Base-by-base conservation (phyloP, 2,888 invertebrate species). In the Yponomeuta plumbellus region DNA sequence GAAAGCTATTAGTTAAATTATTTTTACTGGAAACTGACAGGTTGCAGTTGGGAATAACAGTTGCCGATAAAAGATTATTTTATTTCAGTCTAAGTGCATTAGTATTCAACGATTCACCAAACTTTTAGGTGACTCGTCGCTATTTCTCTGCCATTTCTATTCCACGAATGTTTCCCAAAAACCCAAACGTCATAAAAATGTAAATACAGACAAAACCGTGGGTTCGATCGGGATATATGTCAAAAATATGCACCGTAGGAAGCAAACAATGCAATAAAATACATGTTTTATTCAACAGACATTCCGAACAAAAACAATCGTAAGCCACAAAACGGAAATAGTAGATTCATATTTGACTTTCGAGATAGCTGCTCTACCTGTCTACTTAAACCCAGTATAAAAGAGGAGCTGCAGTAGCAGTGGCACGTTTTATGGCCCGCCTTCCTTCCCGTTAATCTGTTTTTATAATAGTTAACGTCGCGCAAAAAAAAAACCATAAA, bases 251-350 rank as follows among this genome's bases (percentile, higher is more conserved):
- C 87, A 86, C 80, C 83, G 74, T 70, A 71, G 73, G 78, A 78
- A 78, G 78, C 80, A 80, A 81, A 85, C 83, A 84, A 26, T 83
- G 82, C 81, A 79, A 85, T 84, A 85, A 83, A 83, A 82, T 79
- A 76, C 75, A 87, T 88, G 86, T 85, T 80, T 89, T 88, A 89
- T 89, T 88, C 89, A 89, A 74, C 70, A 76, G 80, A 71, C 75
- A 75, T 78, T 76, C 59, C 59, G 13, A 59, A 58, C 39, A 79
- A 79, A 84, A 86, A 85, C 86, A 88, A 86, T 88, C 23, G 26
- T 65, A 65, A 65, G 23, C 23, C 20, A 62, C 59, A 59, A 59
- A 59, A 59, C 22, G 59, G 21, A 22, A 21, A 59, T 59, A 59
- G 59, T 22, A 52, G 44, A 22, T 59, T 59, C 59, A 20, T 59